These are phyloP conservation scores for Rhabdomys pumilio DNA, from an alignment of 2,797 vertebrate species.

Conservation along the genomic window DNA sequence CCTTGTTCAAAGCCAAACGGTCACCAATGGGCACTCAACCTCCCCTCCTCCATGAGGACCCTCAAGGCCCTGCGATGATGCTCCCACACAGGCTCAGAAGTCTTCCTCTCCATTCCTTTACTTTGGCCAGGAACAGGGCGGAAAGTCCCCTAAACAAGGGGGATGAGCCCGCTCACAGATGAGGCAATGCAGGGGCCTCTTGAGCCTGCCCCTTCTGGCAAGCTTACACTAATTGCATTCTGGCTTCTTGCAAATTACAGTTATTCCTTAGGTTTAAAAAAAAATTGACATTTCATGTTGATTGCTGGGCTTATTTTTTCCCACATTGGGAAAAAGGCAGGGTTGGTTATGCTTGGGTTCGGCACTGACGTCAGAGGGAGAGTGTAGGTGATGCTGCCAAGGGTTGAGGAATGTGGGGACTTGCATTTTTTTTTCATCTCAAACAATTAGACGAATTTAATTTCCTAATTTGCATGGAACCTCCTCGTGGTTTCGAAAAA, in stretches of 20 bases:
- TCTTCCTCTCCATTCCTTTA: not conserved
- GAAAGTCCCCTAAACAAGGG: not conserved
- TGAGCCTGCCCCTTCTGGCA: conserved; percentile 75
- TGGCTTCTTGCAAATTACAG: conserved; percentile 85
- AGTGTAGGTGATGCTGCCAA: not conserved
- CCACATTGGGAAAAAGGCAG: not conserved
- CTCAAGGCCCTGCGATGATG: not conserved
- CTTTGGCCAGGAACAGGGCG: conserved; percentile 40
- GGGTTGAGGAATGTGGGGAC: not conserved
- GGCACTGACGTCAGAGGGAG: not conserved
- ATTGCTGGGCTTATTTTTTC: conserved; percentile 68
- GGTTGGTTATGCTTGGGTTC: not conserved
- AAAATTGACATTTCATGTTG: conserved; percentile 84
- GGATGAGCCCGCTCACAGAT: not conserved
- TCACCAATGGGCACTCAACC: not conserved
- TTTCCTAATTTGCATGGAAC: not conserved
- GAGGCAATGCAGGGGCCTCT: conserved; percentile 67
- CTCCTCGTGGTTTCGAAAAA: not conserved
- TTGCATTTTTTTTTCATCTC: not conserved
- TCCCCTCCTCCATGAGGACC: not conserved
- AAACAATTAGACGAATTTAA: not conserved
- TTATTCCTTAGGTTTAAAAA: conserved; percentile 83
- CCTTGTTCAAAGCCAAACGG: not conserved
- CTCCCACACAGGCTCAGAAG: not conserved
- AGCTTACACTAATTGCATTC: conserved; percentile 86